A percentile compares a stretch with the other conserved stretches of the same genome.
Evolutionary conservation across 2,888 invertebrate species (phyloP).

Genomic region (Melieria crassipennis): DNA sequence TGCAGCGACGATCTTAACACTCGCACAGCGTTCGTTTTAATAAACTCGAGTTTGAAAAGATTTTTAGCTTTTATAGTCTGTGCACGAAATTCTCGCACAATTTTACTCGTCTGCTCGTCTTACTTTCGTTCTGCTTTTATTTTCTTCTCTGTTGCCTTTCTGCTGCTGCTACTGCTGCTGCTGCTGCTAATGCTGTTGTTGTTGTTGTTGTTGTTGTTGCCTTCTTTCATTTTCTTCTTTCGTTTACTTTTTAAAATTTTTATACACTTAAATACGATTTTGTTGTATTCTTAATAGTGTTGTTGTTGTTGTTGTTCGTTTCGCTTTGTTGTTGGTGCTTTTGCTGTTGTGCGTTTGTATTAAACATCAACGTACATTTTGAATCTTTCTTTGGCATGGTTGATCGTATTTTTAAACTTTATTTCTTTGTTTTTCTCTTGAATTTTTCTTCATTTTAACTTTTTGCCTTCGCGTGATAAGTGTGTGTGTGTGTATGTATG

Average conservation of each 20-base stretch:
- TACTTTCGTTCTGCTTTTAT: constrained; percentile 34
- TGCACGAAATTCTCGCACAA: constrained; percentile 52
- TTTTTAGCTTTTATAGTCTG: constrained; percentile 66
- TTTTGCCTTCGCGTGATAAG: too few species aligned
- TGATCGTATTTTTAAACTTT: constrained; percentile 13
- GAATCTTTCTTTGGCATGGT: constrained; percentile 28
- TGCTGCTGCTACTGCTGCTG: constrained; percentile 29
- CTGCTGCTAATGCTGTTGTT: constrained; percentile 26
- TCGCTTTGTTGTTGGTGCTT: constrained; percentile 29
- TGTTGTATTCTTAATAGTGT: neutral
- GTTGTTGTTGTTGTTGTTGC: constrained; percentile 33
- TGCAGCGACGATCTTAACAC: constrained; percentile 59
- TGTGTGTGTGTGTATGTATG: neutral
- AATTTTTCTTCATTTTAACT: too few species aligned
- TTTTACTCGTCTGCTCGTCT: constrained; percentile 40
- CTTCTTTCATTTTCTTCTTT: constrained; percentile 15
- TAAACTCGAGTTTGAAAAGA: constrained; percentile 65
- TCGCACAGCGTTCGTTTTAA: constrained; percentile 66
- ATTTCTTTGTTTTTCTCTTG: neutral
- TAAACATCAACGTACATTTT: constrained; percentile 25
- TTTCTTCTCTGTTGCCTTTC: constrained; percentile 35
- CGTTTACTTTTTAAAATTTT: constrained; percentile 34
- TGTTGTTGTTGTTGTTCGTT: neutral
- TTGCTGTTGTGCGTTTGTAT: constrained; percentile 38
- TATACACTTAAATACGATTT: neutral